phyloP scores from a whole-genome alignment of 1,140 invertebrate genomes.

The Lepidurus packardi region DNA sequence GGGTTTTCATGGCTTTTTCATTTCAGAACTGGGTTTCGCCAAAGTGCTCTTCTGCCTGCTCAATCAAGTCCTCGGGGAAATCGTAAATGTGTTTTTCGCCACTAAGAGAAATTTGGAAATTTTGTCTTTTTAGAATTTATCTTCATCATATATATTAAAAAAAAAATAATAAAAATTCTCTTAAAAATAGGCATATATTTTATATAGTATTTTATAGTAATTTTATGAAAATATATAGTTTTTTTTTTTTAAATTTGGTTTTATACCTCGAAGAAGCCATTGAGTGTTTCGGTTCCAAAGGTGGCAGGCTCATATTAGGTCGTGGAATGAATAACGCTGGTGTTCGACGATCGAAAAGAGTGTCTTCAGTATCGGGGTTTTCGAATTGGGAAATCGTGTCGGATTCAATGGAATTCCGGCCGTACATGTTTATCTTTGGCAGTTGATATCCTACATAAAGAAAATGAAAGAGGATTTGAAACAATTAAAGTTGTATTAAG shows the following conservation, averaged over 20 bases:
- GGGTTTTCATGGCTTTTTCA: background rate
- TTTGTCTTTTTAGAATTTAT: background rate
- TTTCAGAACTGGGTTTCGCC: constrained; percentile 1
- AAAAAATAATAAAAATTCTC: too few species aligned
- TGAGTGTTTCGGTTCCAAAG: background rate
- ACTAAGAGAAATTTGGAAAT: background rate
- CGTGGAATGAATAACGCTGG: background rate
- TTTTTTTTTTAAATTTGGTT: too few species aligned
- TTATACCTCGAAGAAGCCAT: background rate
- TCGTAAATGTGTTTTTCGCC: background rate
- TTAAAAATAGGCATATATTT: too few species aligned
- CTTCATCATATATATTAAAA: background rate
- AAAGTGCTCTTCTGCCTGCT: background rate
- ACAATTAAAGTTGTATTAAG: too few species aligned
- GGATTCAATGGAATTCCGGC: background rate
- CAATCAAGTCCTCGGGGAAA: background rate
- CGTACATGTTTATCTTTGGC: background rate
- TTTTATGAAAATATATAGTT: too few species aligned
- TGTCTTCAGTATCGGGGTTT: background rate
- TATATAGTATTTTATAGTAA: too few species aligned
- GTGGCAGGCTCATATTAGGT: background rate
- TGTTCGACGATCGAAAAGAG: background rate
- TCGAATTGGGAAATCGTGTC: background rate
- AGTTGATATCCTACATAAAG: background rate
- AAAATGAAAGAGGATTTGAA: too few species aligned